These are phyloP conservation scores for Motacilla tschutschensis DNA, from an alignment of 2,113 vertebrate genomes.

Conservation along the genomic window DNA sequence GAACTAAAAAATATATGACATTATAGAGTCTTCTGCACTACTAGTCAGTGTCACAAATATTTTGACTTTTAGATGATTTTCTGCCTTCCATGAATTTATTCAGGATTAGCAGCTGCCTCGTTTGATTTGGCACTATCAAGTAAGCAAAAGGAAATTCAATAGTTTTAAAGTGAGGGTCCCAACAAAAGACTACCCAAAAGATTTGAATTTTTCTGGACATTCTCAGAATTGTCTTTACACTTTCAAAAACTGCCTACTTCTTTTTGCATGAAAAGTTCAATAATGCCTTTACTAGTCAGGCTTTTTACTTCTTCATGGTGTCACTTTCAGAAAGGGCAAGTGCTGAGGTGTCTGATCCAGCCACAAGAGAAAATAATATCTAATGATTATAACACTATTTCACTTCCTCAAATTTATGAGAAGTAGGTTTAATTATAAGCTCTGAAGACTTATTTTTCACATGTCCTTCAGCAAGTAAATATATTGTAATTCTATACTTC, in stretches of 20 bases:
- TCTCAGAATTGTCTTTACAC: not conserved
- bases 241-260: not conserved
- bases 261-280: not conserved
- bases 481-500: not conserved
- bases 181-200: not conserved
- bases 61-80: not conserved
- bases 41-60: not conserved
- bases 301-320: not conserved
- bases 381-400: not conserved
- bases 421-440: not conserved
- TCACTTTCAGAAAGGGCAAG: not conserved
- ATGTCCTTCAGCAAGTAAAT: not conserved
- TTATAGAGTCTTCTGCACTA: not conserved
- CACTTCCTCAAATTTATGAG: not conserved
- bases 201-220: not conserved
- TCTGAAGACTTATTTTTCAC: not conserved
- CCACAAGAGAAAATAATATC: not conserved
- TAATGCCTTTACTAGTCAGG: not conserved
- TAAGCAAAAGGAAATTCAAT: not conserved
- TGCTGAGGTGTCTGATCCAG: not conserved
- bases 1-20: not conserved
- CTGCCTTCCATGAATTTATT: not conserved
- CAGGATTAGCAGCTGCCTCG: not conserved
- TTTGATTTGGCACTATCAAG: not conserved
- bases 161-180: not conserved